Base-by-base conservation (phyloP, 1,140 invertebrate species). In the Drosophila saltans region DNA sequence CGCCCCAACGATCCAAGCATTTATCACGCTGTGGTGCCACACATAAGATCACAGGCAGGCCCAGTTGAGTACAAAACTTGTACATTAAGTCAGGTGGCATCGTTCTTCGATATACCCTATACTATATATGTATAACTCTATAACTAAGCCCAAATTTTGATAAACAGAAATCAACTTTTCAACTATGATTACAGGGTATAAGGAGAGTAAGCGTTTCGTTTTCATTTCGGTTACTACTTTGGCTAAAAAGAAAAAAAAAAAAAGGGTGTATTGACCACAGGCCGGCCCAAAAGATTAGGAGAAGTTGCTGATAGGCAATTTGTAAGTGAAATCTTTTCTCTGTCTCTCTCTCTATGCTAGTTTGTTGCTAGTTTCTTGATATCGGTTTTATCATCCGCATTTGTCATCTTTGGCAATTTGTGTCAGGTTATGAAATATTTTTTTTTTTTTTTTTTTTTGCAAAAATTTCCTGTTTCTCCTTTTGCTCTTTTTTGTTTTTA, bases 21-120 rank as follows among this genome's bases (percentile, higher is more conserved):
- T 89, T 89, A 89, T 89, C 84, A 89, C 85, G 85, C 78, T 89
- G 45, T 26, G 45, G 45, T 52, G 84, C 81, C 84, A 81, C 80
- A 88, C 84, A 90, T 84, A 57, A 69, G 62, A 76, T 75, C 67
- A 16, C 16, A 16, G 16, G 16, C 28, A 63, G 56, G 57, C 43
- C 21, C 45, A 52, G 8, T 24, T 8, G 65, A 52, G 43, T 72
- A 66, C 48, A 55, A 75, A 70, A 57, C 4, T 36, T 36, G 33
- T 36, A 36, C 33, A 36, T 36, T 36, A 36, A 36, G 6, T 36
- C 33, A 36, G 33, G 6, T 36, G 33, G 33, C 33, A 36, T 36
- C 33, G 3, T 36, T 36, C 1, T 7, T 36, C 33, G 33, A 7
- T 36, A 36, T 36, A 36, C 33, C 33, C 33, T 36, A 36, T 36